Percentiles rank a stretch among this genome's conserved stretches.
phyloP scores from a whole-genome alignment of 1,140 invertebrate genomes.

The Cotesia typhae region DNA sequence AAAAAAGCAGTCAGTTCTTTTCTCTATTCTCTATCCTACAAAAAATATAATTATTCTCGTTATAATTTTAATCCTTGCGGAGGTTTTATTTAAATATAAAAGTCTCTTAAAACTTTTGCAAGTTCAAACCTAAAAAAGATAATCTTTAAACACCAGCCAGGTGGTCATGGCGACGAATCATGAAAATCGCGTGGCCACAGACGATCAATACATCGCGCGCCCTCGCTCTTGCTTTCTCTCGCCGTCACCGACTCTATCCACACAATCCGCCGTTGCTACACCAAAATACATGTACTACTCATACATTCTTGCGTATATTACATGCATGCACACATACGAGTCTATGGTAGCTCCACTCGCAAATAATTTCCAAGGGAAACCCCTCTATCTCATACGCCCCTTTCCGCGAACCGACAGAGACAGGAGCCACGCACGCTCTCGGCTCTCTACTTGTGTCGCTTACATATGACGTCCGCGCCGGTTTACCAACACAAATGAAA shows the following conservation, averaged over 20 bases:
- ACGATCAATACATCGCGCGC: slow-evolving; percentile 61
- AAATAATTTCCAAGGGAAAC: slow-evolving; percentile 42
- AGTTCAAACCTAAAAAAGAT: neutral
- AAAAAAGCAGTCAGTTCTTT: no score
- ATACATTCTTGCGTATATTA: neutral
- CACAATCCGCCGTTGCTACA: neutral
- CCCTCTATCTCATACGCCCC: slow-evolving; percentile 41
- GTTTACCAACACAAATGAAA: slow-evolving; percentile 30
- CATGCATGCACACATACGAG: neutral
- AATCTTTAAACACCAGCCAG: slow-evolving; percentile 57
- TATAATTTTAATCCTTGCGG: no score
- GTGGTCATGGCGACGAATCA: slow-evolving; percentile 66
- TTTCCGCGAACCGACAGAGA: slow-evolving; percentile 37
- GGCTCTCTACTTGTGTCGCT: slow-evolving; percentile 20
- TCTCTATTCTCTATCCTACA: no score
- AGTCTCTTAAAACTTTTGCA: neutral
- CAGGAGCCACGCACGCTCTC: slow-evolving; percentile 34
- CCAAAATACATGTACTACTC: no score
- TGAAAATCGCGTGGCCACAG: slow-evolving; percentile 63
- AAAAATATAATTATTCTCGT: neutral
- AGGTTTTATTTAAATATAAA: neutral
- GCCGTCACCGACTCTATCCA: slow-evolving; percentile 14
- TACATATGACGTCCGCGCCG: slow-evolving; percentile 30
- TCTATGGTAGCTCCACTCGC: slow-evolving; percentile 2
- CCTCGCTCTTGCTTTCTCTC: slow-evolving; percentile 42